Percentiles rank a stretch among this genome's conserved stretches.
Evolutionary conservation across 2,888 invertebrate genomes (phyloP).

Genomic region (Zele albiditarsus): DNA sequence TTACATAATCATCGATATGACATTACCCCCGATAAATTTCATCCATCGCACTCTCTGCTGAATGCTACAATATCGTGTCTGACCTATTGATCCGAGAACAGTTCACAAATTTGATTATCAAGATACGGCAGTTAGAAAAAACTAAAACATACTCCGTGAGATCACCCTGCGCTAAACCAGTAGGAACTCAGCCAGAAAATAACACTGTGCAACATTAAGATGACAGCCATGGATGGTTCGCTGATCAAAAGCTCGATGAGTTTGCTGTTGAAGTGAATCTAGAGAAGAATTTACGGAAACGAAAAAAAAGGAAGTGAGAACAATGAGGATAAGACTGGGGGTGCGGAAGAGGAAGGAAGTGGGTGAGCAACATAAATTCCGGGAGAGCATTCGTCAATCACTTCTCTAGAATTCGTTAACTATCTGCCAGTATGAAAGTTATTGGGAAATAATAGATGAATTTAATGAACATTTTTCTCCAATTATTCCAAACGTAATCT

Average conservation of each 20-base stretch:
- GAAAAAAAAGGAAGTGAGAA: background rate
- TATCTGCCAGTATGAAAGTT: constrained; percentile 15
- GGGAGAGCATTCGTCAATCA: constrained; percentile 13
- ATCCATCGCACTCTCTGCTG: no score
- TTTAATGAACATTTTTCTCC: background rate
- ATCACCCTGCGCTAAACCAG: background rate
- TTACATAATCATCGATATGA: background rate
- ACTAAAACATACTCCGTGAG: background rate
- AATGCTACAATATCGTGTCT: background rate
- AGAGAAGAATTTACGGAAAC: background rate
- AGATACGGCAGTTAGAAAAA: background rate
- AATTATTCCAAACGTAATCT: background rate
- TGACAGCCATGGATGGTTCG: constrained; percentile 31
- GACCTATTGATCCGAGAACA: background rate
- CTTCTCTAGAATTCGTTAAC: constrained; percentile 35
- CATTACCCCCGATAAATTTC: no score
- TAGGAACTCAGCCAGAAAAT: background rate
- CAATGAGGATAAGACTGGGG: background rate
- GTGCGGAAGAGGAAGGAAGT: background rate
- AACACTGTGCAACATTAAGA: constrained; percentile 33
- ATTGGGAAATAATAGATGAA: background rate
- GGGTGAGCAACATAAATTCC: background rate
- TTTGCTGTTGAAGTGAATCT: constrained; percentile 4
- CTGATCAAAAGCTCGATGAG: constrained; percentile 32
- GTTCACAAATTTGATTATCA: background rate